These are phyloP conservation scores for Calameuta pallipes DNA, from an alignment of 2,888 invertebrate genomes.

Conservation along the genomic window DNA sequence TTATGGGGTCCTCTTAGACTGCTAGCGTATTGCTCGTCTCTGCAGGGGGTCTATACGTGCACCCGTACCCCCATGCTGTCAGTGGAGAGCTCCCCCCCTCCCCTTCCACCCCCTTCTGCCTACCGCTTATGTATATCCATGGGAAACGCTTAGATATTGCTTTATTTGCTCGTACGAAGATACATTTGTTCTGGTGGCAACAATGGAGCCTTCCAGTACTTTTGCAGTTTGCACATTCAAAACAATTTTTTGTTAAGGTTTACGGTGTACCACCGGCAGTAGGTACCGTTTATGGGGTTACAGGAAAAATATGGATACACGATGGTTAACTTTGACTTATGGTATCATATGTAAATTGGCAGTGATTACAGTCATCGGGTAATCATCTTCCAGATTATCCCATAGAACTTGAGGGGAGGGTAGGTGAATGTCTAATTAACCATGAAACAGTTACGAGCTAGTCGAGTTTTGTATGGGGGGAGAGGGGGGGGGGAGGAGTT, in stretches of 20 bases:
- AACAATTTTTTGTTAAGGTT: neutral
- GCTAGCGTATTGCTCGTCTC: conserved; percentile 58
- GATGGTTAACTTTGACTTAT: neutral
- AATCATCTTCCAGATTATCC: neutral
- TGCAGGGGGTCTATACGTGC: conserved; percentile 53
- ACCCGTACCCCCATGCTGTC: conserved; percentile 54
- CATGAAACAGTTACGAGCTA: conserved; percentile 1
- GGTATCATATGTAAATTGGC: neutral
- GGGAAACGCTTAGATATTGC: conserved; percentile 61
- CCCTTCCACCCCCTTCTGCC: conserved; percentile 40
- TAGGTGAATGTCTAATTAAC: neutral
- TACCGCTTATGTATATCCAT: conserved; percentile 60
- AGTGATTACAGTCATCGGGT: neutral
- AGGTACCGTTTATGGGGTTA: neutral
- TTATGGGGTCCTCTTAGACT: conserved; percentile 40
- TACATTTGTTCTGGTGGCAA: neutral
- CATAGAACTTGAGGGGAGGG: neutral
- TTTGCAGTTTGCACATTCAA: neutral
- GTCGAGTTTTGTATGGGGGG: neutral
- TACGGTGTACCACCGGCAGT: neutral
- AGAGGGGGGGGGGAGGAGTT: too few relatives aligned
- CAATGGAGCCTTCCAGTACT: neutral
- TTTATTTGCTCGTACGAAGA: conserved; percentile 45
- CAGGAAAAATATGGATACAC: neutral
- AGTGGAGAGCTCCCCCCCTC: conserved; percentile 47